These are phyloP conservation scores for Atherinomorus stipes DNA, from an alignment of 2,113 vertebrate species.

Conservation along the genomic window DNA sequence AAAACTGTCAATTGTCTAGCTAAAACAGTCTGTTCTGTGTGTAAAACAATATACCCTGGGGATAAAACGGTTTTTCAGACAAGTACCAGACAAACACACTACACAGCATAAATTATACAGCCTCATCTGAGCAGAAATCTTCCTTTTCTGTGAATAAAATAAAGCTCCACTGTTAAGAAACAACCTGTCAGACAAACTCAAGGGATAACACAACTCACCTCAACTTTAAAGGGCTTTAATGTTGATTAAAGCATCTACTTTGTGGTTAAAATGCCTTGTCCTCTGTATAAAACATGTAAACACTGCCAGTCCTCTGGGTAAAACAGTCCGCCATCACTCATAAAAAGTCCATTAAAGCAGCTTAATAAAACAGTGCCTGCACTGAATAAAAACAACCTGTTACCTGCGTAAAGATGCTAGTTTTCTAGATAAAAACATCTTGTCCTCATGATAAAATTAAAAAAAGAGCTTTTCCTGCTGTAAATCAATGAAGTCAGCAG, in stretches of 20 bases:
- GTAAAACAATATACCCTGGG: background rate
- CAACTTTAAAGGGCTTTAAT: background rate
- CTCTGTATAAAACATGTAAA: background rate
- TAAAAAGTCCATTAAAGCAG: background rate
- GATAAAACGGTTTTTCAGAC: constrained; percentile 3
- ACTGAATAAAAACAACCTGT: background rate
- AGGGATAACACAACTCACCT: background rate
- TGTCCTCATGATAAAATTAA: background rate
- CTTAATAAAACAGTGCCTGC: background rate
- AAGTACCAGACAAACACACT: background rate
- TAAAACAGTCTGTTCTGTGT: background rate
- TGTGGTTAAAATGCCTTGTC: background rate
- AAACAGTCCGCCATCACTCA: background rate
- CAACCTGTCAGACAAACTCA: background rate
- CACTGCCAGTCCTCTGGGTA: no score
- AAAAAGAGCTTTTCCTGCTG: background rate
- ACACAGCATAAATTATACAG: background rate
- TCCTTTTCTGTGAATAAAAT: background rate
- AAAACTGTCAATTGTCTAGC: background rate
- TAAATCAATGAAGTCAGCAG: background rate
- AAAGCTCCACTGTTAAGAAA: background rate
- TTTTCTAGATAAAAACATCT: background rate
- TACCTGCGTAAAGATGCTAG: no score
- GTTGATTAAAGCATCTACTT: background rate
- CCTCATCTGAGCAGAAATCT: constrained; percentile 4